Percentiles rank a stretch among this genome's conserved stretches.
Conservation (phyloP, 2,888 invertebrate species). For the Esperia sulphurella region DNA sequence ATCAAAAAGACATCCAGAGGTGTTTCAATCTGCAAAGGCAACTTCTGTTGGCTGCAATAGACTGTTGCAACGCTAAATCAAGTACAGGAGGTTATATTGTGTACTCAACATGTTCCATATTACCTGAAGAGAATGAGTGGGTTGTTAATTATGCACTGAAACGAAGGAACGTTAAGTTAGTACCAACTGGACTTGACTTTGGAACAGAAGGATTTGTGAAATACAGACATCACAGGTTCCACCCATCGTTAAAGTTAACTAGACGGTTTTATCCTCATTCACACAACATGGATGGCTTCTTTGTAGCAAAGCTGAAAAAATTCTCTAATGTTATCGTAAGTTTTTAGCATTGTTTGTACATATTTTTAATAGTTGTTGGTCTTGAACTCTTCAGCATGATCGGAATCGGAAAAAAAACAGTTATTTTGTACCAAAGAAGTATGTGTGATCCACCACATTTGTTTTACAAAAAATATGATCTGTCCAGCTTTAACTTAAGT, state of each 20-base stretch:
- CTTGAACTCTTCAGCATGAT: no score
- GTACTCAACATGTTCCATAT: constrained; percentile 98
- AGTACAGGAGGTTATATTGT: constrained; percentile 96
- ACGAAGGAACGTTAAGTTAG: constrained; percentile 95
- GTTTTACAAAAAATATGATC: no score
- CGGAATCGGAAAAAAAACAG: no score
- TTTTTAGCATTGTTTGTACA: constrained; percentile 14
- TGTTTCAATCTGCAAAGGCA: constrained; percentile 96
- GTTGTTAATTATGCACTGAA: constrained; percentile 97
- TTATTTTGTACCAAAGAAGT: no score
- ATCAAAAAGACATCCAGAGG: constrained; percentile 92
- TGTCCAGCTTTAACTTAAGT: no score
- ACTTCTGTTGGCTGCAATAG: constrained; percentile 96
- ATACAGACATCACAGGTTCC: constrained; percentile 91
- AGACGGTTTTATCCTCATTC: constrained; percentile 97
- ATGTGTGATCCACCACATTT: no score
- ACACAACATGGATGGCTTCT: constrained; percentile 99
- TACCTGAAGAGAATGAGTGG: constrained; percentile 99
- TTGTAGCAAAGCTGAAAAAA: constrained; percentile 98
- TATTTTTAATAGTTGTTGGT: neutral
- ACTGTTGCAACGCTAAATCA: constrained; percentile 95
- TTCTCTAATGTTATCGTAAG: constrained; percentile 88
- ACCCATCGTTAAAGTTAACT: constrained; percentile 92
- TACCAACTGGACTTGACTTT: constrained; percentile 96
- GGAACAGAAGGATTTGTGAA: constrained; percentile 96